Conservation (phyloP, 1,140 invertebrate genomes). For the Orchesella cincta region DNA sequence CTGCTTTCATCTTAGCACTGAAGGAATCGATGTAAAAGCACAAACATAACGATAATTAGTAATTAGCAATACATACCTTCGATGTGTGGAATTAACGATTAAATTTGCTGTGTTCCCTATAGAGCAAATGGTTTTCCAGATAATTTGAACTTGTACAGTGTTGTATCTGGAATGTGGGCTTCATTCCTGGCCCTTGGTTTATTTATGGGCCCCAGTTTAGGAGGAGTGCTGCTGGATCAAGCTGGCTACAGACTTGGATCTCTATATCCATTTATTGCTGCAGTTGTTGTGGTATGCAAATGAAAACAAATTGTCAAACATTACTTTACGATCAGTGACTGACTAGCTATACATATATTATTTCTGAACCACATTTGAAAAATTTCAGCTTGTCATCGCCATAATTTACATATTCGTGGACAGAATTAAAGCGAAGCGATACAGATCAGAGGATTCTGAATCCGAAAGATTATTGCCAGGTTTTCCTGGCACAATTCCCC, state of each 20-base stretch:
- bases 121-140: slow-evolving; percentile 74
- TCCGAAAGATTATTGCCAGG: background rate
- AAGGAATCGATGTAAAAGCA: slow-evolving; percentile 68
- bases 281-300: slow-evolving; percentile 33
- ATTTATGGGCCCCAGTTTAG: slow-evolving; percentile 77
- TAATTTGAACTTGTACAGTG: slow-evolving; percentile 76
- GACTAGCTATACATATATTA: too few species aligned
- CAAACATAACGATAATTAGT: background rate
- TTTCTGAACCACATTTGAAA: too few species aligned
- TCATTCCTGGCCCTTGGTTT: slow-evolving; percentile 80
- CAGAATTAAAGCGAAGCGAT: background rate
- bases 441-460: background rate
- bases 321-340: too few species aligned
- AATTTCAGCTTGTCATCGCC: background rate
- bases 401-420: background rate
- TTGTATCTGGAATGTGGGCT: slow-evolving; percentile 82
- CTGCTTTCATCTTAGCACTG: slow-evolving; percentile 78
- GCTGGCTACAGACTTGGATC: slow-evolving; percentile 71
- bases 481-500: background rate
- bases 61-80: background rate
- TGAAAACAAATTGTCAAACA: background rate
- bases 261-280: slow-evolving; percentile 60
- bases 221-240: slow-evolving; percentile 72
- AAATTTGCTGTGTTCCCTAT: slow-evolving; percentile 39
- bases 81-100: too few species aligned